Evolutionary conservation across 2,113 vertebrate genomes (phyloP), one percentile per base, ranked within the genome.

Genomic region (Eurystomus gularis): DNA sequence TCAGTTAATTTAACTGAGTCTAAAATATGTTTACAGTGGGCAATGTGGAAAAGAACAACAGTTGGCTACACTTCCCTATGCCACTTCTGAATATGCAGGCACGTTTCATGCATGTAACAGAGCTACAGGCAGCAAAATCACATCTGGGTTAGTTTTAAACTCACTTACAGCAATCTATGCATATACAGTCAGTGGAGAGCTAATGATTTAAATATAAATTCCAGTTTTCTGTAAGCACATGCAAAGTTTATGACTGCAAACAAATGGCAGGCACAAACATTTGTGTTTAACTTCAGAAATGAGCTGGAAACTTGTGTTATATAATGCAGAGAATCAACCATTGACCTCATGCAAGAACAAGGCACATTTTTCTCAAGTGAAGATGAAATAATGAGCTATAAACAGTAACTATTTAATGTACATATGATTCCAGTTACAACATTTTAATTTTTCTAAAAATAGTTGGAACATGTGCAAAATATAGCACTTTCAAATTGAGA

Each of bases 91-190:
- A 57, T 51, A 85, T 44, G n/a, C 48, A 87, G 39, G 61, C 60
- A 33, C 0, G 1, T 80, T 82, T 82, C 61, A 78, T 0, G 0
- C 6, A 1, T 21, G 5, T 35, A 84, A 52, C 73, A 19, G 28
- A 93, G 70, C 10, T 70, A 71, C 33, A n/a, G 31, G 9, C 62
- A 73, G 37, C 29, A 87, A 73, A 91, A 87, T 25, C 5, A 2
- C 55, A 60, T 89, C 64, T 54, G 72, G 21, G 17, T 40, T 91
- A 40, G 40, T 81, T 94, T 80, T 73, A 88, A 90, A 60, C 8
- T 69, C 52, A 64, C 44, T 60, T 48, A 39, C 17, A 88, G 19
- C 11, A 73, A 37, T 52, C 61, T 87, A 35, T 48, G 26, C 13
- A 9, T 28, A 31, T 15, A 40, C 4, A 82, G 40, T 14, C 40